Base-by-base conservation (phyloP, 2,113 vertebrate species). In the Hoplias malabaricus region DNA sequence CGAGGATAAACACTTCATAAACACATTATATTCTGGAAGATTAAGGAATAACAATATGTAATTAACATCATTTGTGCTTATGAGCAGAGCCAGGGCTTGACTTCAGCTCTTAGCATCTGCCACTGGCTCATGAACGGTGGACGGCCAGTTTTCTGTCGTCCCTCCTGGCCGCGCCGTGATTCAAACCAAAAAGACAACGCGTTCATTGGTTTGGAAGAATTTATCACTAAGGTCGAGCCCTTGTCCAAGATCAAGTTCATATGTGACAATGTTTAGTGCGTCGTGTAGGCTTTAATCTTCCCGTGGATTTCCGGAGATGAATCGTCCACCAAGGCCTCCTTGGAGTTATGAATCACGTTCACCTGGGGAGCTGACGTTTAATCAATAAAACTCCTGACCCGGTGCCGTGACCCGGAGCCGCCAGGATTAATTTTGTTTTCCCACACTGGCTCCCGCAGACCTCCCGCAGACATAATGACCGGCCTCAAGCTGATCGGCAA, bases 381-480 rank as follows among this genome's bases (percentile, higher is more conserved):
- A 92, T 93, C 92, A 91, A 92, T 93, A 92, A n/a, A 79, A 87
- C 85, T 88, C 86, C 87, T 90, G 91, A 92, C 91, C 90, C 89
- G 87, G 86, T 89, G 87, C 89, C 86, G 76, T 90, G 88, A 91
- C 89, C 91, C 89, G 23, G 29, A 84, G 84, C 84, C 85, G 82
- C 77, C 69, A 83, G 80, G 85, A 90, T 91, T 89, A 80, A 85
- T 90, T 90, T 89, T 85, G 86, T 82, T 90, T 91, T 78, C 85
- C 77, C 77, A 81, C 77, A 84, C 78, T 59, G 62, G 84, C 84
- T 77, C 31, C 78, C 74, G 78, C 54, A 84, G 84, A 86, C 83
- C 82, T 87, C 90, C 57, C 6, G 11, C 29, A 82, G 84, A 82
- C 80, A 83, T 25, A 21, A 84, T 66, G 84, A 86, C 80, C 78